phyloP scores from a whole-genome alignment of 92 coral and sea anemone species.

The Isaurus tuberculatus region DNA sequence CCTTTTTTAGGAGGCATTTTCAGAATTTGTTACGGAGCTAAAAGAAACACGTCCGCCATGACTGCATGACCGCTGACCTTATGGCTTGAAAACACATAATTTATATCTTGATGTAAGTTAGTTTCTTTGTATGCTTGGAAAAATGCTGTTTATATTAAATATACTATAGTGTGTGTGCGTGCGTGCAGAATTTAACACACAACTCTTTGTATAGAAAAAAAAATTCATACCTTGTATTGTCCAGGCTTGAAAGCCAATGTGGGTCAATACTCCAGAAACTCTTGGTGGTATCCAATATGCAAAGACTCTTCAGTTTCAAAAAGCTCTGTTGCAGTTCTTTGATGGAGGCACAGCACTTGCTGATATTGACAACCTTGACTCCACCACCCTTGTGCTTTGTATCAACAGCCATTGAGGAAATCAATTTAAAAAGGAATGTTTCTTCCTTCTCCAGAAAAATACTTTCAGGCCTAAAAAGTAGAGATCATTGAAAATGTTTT shows the following conservation, averaged over 20 bases:
- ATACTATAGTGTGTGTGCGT: too few species aligned
- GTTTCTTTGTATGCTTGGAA: too few species aligned
- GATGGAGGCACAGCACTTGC: slow-evolving; percentile 76
- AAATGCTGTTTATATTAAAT: too few species aligned
- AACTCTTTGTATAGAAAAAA: too few species aligned
- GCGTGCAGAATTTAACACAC: too few species aligned
- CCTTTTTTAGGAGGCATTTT: too few species aligned
- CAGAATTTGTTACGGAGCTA: too few species aligned
- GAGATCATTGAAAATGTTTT: slow-evolving; percentile 22
- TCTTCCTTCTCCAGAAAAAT: slow-evolving; percentile 92
- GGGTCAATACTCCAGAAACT: slow-evolving; percentile 89
- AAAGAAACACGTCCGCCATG: too few species aligned
- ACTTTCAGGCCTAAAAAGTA: slow-evolving; percentile 83
- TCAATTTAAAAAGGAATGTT: slow-evolving; percentile 78
- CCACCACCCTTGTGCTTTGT: slow-evolving; percentile 80
- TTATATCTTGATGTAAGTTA: too few species aligned
- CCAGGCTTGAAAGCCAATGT: slow-evolving; percentile 92
- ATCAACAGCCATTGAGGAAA: slow-evolving; percentile 83
- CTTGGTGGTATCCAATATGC: slow-evolving; percentile 91
- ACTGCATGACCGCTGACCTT: too few species aligned
- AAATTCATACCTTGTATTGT: slow-evolving; percentile 73
- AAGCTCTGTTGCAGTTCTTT: slow-evolving; percentile 84
- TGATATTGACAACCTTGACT: slow-evolving; percentile 80
- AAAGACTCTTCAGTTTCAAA: slow-evolving; percentile 74
- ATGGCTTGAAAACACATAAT: too few species aligned